Base-by-base conservation (phyloP, 2,888 invertebrate genomes). In the Mesochorus sp. region DNA sequence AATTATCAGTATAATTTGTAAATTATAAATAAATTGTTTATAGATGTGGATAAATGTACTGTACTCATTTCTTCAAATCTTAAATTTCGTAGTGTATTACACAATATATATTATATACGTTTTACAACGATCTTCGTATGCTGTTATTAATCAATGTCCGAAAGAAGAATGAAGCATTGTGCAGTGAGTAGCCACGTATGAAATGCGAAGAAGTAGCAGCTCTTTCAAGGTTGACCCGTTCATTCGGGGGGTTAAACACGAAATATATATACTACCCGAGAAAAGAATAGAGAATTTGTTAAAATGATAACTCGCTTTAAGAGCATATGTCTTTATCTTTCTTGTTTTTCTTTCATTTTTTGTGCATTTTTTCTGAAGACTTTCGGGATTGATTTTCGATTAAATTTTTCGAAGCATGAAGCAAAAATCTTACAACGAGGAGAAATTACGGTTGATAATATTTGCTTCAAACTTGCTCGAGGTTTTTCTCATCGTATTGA, bases 131-230 rank as follows among this genome's bases (percentile, higher is more conserved):
- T 70, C 49, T 68, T 47, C 34, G 51, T 59, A 59, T 66, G 81
- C 74, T 76, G 67, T 85, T 86, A 85, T 88, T 86, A 88, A 87
- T 88, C 88, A 88, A 85, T 77, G 87, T 88, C 87, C 82, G 76
- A 76, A 53, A 81, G 83, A 85, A 88, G 87, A 88, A 87, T 86
- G 81, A 83, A 80, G 86, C 82, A 86, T 86, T 85, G 84, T 85
- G 83, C 83, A 80, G 83, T 12, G 49, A 64, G 51, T 57, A 64
- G 17, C 70, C 62, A 24, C 55, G 75, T 49, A 64, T 49, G 70
- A 73, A 51, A 61, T 61, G 73, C 19, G 14, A 68, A 68, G 42
- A 49, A 62, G 34, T 49, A 10, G 51, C 31, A 31, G 24, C 47
- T 34, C 51, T 42, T 53, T 51, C 42, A 64, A 51, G 47, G 70